Percentiles rank a stretch among this genome's conserved stretches.
Conservation (phyloP, 23 tunicate genomes). For the Trididemnum clinides region DNA sequence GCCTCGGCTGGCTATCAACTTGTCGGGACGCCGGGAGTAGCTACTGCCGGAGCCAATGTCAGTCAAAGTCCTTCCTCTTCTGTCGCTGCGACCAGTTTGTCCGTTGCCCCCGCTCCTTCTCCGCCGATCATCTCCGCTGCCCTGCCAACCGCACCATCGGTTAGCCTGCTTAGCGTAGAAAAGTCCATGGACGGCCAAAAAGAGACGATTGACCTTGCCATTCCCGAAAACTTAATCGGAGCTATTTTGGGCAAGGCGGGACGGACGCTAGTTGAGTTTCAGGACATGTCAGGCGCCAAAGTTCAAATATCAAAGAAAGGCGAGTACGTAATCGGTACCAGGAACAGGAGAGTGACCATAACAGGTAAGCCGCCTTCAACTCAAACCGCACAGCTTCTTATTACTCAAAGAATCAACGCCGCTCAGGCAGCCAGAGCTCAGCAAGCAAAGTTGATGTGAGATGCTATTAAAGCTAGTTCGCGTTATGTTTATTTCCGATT, state of each 20-base stretch:
- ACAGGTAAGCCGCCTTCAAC: slow-evolving; percentile 85
- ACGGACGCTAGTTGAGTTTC: slow-evolving; percentile 88
- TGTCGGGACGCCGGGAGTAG: slow-evolving; percentile 31
- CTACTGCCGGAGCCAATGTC: not conserved
- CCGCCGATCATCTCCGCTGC: slow-evolving; percentile 26
- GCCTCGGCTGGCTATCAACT: slow-evolving; percentile 76
- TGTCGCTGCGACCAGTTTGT: slow-evolving; percentile 28
- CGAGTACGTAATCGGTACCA: slow-evolving; percentile 89
- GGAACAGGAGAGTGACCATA: slow-evolving; percentile 82
- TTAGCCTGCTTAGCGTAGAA: slow-evolving; percentile 63
- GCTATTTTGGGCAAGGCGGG: slow-evolving; percentile 94
- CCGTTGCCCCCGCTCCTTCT: slow-evolving; percentile 52
- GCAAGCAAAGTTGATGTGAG: slow-evolving; percentile 78
- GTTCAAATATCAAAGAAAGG: slow-evolving; percentile 95
- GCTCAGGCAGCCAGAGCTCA: slow-evolving; percentile 89
- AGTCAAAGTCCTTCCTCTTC: slow-evolving; percentile 51
- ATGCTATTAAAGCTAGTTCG: not conserved
- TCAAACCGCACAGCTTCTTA: slow-evolving; percentile 82
- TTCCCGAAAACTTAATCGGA: slow-evolving; percentile 85
- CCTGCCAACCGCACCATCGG: slow-evolving; percentile 23
- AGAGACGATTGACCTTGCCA: slow-evolving; percentile 84
- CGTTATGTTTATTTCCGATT: not conserved
- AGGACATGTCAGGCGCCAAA: slow-evolving; percentile 85
- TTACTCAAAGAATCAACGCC: slow-evolving; percentile 66
- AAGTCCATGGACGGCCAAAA: slow-evolving; percentile 84